phyloP scores from a whole-genome alignment of 2,113 vertebrate genomes.

The Ascaphus truei region DNA sequence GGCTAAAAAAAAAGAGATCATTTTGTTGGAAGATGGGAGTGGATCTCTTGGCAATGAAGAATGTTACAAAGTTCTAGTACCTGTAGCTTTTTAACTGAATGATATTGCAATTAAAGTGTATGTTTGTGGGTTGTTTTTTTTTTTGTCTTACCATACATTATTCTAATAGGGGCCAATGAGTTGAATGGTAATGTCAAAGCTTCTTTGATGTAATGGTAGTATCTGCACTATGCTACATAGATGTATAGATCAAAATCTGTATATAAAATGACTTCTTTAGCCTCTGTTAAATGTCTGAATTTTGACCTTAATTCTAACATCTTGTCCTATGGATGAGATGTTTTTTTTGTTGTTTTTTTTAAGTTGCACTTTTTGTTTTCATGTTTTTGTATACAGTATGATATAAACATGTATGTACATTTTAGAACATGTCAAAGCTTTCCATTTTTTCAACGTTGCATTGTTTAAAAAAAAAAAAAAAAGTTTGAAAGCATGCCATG shows the following conservation, averaged over 20 bases:
- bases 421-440: constrained; percentile 5
- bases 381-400: constrained; percentile 23
- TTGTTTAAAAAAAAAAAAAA: constrained; percentile 9
- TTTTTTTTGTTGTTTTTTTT: constrained; percentile 1
- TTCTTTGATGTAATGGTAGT: background rate
- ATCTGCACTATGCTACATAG: constrained; percentile 12
- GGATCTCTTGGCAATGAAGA: no score
- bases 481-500: constrained; percentile 11
- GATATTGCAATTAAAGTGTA: background rate
- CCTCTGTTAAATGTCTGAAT: background rate
- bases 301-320: background rate
- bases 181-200: background rate
- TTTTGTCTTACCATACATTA: background rate
- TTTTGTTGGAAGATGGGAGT: no score
- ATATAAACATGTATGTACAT: constrained; percentile 20
- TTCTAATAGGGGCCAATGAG: background rate
- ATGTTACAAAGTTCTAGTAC: no score
- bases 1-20: no score
- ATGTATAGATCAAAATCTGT: constrained; percentile 8
- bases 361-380: constrained; percentile 13
- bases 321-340: constrained; percentile 26
- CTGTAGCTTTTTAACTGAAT: no score
- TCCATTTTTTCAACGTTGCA: constrained; percentile 8
- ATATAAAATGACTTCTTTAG: constrained; percentile 9
- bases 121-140: background rate